Percentiles rank a stretch among this genome's conserved stretches.
Evolutionary conservation across 1,140 invertebrate species (phyloP).

Genomic region (Pseudomyrmex concolor): DNA sequence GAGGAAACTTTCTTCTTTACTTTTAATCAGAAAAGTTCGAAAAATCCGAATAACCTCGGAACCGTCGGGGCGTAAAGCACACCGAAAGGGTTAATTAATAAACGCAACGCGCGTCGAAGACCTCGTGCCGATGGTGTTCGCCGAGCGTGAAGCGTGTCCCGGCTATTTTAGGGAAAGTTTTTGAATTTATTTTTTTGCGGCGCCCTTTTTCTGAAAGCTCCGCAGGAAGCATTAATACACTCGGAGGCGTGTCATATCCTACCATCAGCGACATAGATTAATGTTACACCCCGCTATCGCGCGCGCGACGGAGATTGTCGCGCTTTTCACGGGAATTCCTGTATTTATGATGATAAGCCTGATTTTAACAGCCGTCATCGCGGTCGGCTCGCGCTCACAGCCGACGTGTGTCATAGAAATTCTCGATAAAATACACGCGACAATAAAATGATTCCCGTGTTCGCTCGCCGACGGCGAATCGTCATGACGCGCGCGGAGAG

Average conservation of each 20-base stretch:
- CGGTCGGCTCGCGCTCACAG: background rate
- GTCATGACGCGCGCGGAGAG: slow-evolving; percentile 12
- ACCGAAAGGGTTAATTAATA: slow-evolving; percentile 59
- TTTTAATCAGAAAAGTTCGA: slow-evolving; percentile 58
- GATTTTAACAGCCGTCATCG: slow-evolving; percentile 44
- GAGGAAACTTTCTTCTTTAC: slow-evolving; percentile 46
- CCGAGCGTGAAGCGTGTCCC: slow-evolving; percentile 36
- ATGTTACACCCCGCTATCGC: slow-evolving; percentile 28
- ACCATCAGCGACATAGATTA: slow-evolving; percentile 57
- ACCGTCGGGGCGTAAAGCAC: slow-evolving; percentile 46
- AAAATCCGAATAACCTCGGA: slow-evolving; percentile 47
- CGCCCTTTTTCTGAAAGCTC: slow-evolving; percentile 5
- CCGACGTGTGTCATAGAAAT: slow-evolving; percentile 18
- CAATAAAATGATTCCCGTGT: slow-evolving; percentile 60
- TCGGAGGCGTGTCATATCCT: slow-evolving; percentile 59
- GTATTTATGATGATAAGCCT: slow-evolving; percentile 57
- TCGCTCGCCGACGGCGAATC: slow-evolving; percentile 29
- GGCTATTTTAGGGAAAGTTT: slow-evolving; percentile 48
- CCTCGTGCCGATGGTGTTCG: slow-evolving; percentile 11
- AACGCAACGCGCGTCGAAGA: slow-evolving; percentile 52
- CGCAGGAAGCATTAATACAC: slow-evolving; percentile 49
- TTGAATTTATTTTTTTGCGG: slow-evolving; percentile 12
- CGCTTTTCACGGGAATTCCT: slow-evolving; percentile 55
- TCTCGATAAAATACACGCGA: slow-evolving; percentile 49
- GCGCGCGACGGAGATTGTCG: slow-evolving; percentile 36